Evolutionary conservation across 2,797 vertebrate genomes (phyloP), one percentile per base, ranked within the genome.

Genomic region (Hippocampus kuda): DNA sequence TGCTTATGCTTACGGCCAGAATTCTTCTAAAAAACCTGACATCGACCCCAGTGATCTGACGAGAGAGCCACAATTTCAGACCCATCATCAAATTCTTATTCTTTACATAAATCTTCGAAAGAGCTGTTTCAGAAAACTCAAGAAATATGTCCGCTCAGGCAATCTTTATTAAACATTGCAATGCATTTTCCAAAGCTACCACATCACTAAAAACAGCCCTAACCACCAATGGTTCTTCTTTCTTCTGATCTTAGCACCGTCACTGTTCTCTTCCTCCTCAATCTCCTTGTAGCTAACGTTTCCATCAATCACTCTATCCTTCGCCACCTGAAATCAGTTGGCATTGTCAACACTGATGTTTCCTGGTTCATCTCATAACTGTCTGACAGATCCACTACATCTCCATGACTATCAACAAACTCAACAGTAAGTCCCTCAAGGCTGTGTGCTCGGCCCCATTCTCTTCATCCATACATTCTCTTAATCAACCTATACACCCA

Each of bases 41-140:
- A 12, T 15, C 13, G 44, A 66, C 65, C 30, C 66, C 7, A 22
- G 56, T 10, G 51, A 56, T 3, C 66, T 38, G 34, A 38, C 34
- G 34, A 38, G 34, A 38, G 34, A 38, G 8, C 66, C 41, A 67
- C 65, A 67, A 67, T 16, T 54, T 54, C 66, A 18, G 26, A 54
- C 27, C 34, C 18, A 34, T 56, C 22, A 41, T 30, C 30, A 54
- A 15, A 51, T 30, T 54, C 7, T 7, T 30, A 41, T 56, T 56
- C 11, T 16, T 53, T 13, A 7, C 26, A 34, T 38, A 34, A 54
- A 18, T 38, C 10, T 22, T 67, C 16, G 48, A 67, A 67, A 53
- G 18, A 53, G 65, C 27, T 22, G 18, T 67, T 12, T 15, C 27
- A 30, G 12, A 4, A 48, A 67, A 53, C 27, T n/a, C 46, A 53